Evolutionary conservation across 2,888 invertebrate species (phyloP), one percentile per base, ranked within the genome.

Genomic region (Tetropium fuscum): DNA sequence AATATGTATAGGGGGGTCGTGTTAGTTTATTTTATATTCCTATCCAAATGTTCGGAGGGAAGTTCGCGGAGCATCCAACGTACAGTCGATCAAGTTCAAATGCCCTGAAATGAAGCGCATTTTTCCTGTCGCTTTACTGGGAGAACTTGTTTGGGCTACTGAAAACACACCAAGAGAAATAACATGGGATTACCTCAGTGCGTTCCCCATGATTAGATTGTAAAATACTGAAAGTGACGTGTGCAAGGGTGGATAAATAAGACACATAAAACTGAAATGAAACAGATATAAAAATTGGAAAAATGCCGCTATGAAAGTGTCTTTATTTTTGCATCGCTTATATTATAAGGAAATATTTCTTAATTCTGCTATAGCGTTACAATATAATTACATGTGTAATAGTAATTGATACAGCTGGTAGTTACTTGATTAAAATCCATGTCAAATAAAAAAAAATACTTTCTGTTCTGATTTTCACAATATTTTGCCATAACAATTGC

Each of bases 161-260:
- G 75, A 59, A 77, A 78, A 81, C 78, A 80, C 81, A 79, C 79
- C 80, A 74, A 79, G 81, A 81, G 81, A 82, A 82, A 82, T 82
- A 82, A 82, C 81, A 77, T 78, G 70, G 82, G 82, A 82, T 82
- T 82, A 82, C 81, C 77, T 74, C 79, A 81, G 82, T 82, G 82
- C 82, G 82, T 82, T 82, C 81, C 80, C 82, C 81, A 82, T 83
- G 83, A 83, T 83, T 83, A 83, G 83, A 83, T 83, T 83, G 83
- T 83, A 83, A 83, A 83, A 83, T 83, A 83, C 82, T 82, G 81
- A 81, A 82, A 82, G 82, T 82, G 82, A 82, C 82, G 81, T 81
- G 79, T 78, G 81, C 81, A 80, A 79, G 82, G 81, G 82, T 82
- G 82, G 82, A 81, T 81, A 81, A 81, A 82, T 82, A 82, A 81